phyloP scores from a whole-genome alignment of 2,797 vertebrate genomes.

The Esox lucius region DNA sequence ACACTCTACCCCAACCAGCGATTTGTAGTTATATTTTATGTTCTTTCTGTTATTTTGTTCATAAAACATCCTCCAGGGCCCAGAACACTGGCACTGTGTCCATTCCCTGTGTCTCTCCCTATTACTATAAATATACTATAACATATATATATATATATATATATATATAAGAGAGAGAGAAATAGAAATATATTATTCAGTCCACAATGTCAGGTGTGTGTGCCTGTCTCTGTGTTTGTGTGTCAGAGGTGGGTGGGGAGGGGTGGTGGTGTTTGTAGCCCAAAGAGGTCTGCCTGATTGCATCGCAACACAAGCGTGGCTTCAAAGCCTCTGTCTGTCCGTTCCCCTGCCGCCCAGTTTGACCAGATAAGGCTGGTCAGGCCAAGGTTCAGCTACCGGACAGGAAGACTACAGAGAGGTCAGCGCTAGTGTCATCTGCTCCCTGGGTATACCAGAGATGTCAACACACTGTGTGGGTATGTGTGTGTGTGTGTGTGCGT shows the following conservation, averaged over 20 bases:
- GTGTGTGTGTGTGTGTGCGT: too few species aligned
- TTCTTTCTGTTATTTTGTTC: too few species aligned
- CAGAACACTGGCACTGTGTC: too few species aligned
- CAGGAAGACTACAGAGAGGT: conserved; percentile 75
- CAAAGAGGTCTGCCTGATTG: conserved; percentile 75
- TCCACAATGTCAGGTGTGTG: neutral
- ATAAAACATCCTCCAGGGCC: too few species aligned
- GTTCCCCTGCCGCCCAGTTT: conserved; percentile 71
- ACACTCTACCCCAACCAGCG: too few species aligned
- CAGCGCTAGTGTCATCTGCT: conserved; percentile 70
- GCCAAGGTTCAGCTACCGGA: conserved; percentile 75
- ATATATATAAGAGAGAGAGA: too few species aligned
- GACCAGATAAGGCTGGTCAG: conserved; percentile 77
- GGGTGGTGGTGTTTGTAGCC: conserved; percentile 35
- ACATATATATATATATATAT: too few species aligned
- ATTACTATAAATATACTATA: too few species aligned
- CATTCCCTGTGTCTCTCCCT: too few species aligned
- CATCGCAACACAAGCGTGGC: conserved; percentile 74
- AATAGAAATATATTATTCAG: too few species aligned
- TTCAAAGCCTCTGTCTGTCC: conserved; percentile 75
- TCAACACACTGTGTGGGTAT: conserved; percentile 43
- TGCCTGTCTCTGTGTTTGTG: conserved; percentile 1
- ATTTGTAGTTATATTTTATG: too few species aligned
- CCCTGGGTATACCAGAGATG: conserved; percentile 49
- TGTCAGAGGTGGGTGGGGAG: conserved; percentile 36